Evolutionary conservation across 2,797 vertebrate genomes (phyloP).

Genomic region (Hypotaenidia okinawae): DNA sequence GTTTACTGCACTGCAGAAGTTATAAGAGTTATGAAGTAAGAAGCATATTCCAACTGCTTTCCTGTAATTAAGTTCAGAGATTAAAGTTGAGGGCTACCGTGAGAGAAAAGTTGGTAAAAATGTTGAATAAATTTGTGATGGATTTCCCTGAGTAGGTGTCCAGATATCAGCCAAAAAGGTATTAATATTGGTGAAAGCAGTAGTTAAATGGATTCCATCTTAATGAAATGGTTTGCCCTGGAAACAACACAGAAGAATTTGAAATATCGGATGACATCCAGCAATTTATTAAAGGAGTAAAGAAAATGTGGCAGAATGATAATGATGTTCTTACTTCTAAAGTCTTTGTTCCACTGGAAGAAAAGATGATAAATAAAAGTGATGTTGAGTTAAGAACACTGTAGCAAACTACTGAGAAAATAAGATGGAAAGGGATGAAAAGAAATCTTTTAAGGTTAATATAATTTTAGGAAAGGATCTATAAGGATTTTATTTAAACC

Average conservation of each 20-base stretch:
- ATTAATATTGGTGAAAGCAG: not conserved
- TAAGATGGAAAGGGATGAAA: not conserved
- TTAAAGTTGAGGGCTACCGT: not conserved
- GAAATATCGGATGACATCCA: not conserved
- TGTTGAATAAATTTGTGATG: not conserved
- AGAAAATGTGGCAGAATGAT: not conserved
- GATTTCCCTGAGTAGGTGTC: not conserved
- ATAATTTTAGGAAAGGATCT: not conserved
- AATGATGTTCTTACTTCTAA: not conserved
- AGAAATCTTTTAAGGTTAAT: not conserved
- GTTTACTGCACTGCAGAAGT: not conserved
- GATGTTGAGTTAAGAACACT: not conserved
- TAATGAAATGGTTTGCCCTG: not conserved
- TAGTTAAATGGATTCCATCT: not conserved
- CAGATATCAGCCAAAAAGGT: not conserved
- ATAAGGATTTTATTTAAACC: not conserved
- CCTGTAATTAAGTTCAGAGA: not conserved
- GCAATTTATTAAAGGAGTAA: not conserved
- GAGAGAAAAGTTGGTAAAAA: not conserved
- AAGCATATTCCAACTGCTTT: not conserved
- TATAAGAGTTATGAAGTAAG: not conserved
- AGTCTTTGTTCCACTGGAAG: not conserved
- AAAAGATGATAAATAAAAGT: not conserved
- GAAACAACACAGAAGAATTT: not conserved
- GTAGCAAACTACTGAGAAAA: not conserved